Evolutionary conservation across 2,888 invertebrate species (phyloP).

Genomic region (Abrostola triplasia): DNA sequence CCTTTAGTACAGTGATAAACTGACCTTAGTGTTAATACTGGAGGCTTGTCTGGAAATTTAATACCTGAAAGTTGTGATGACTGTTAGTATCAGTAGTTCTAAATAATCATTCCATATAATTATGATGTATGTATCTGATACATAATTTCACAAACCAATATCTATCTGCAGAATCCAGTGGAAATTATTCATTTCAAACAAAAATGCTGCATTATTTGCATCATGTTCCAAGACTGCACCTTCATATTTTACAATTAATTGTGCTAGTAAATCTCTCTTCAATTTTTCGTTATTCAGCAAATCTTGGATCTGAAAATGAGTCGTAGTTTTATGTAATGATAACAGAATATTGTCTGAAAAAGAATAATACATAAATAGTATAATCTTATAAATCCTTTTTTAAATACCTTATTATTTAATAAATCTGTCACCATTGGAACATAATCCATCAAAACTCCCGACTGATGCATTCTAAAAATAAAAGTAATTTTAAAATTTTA

Average conservation of each 20-base stretch:
- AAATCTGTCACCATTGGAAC: slow-evolving; percentile 86
- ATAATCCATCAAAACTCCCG: slow-evolving; percentile 88
- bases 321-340: background rate
- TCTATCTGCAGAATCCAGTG: slow-evolving; percentile 89
- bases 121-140: background rate
- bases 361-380: no score
- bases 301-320: slow-evolving; percentile 75
- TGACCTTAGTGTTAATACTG: slow-evolving; percentile 86
- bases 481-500: no score
- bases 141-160: slow-evolving; percentile 74
- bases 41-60: slow-evolving; percentile 88
- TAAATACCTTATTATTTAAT: slow-evolving; percentile 82
- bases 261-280: slow-evolving; percentile 80
- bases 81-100: no score
- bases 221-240: slow-evolving; percentile 85
- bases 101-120: no score
- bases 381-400: no score
- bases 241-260: slow-evolving; percentile 84
- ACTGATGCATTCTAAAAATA: slow-evolving; percentile 82
- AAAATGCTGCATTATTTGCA: slow-evolving; percentile 85
- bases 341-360: no score
- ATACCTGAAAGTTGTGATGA: slow-evolving; percentile 66
- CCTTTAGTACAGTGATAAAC: slow-evolving; percentile 87
- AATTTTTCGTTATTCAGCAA: slow-evolving; percentile 81
- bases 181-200: slow-evolving; percentile 90